Percentiles rank a stretch among this genome's conserved stretches.
Evolutionary conservation across 2,888 invertebrate species (phyloP).

Genomic region (Parnassius mnemosyne): DNA sequence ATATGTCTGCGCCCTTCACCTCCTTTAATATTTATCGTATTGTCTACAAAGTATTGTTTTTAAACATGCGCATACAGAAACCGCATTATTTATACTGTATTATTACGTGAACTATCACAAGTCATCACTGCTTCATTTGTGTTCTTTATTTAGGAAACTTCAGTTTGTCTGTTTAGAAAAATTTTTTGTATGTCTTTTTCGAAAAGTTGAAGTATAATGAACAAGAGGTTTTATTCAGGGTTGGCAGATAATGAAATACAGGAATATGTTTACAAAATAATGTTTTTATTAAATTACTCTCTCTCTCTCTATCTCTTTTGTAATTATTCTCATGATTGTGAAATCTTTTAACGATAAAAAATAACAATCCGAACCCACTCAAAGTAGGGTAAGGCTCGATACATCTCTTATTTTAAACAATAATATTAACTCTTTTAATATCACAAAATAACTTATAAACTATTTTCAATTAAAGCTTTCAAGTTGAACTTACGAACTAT

Average conservation of each 20-base stretch:
- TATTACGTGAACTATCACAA: conserved; percentile 7
- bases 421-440: conserved; percentile 77
- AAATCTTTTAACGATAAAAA: conserved; percentile 76
- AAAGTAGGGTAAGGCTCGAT: conserved; percentile 58
- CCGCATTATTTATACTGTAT: background rate
- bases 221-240: conserved; percentile 2
- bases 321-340: conserved; percentile 64
- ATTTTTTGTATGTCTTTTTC: too few species aligned
- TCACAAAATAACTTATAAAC: conserved; percentile 73
- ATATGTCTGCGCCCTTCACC: conserved; percentile 64
- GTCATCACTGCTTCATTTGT: background rate
- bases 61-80: conserved; percentile 26
- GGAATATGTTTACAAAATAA: conserved; percentile 63
- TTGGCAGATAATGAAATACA: conserved; percentile 54
- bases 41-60: conserved; percentile 43
- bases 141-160: too few species aligned
- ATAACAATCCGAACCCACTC: conserved; percentile 71
- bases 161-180: too few species aligned
- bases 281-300: conserved; percentile 73
- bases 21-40: conserved; percentile 56
- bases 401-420: conserved; percentile 69
- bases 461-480: conserved; percentile 77
- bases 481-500: conserved; percentile 73
- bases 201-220: background rate
- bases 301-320: conserved; percentile 45